Base-by-base conservation (phyloP, 2,113 vertebrate species). In the Larimichthys polyactis region DNA sequence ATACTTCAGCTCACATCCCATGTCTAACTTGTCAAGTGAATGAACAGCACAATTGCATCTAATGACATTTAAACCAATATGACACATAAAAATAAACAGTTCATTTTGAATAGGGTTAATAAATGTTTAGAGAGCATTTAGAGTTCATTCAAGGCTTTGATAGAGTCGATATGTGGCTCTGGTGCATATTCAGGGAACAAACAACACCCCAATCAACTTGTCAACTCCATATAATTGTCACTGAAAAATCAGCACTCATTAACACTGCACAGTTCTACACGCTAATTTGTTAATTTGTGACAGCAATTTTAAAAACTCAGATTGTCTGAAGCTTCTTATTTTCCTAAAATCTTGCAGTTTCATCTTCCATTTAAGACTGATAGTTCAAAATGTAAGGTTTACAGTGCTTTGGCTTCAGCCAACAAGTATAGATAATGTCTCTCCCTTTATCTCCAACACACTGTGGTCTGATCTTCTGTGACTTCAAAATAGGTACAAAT, bases 241-340 rank as follows among this genome's bases (percentile, higher is more conserved):
- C 81, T 79, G 74, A 80, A 82, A 88, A 82, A 83, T 87, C 72
- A 77, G 24, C 66, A 62, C 60, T 78, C 48, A 87, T 81, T 79
- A 78, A 54, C 79, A 64, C 59, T 36, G 62, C 36, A 60, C 43
- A 64, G 27, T 44, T 55, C 51, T 48, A 46, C 36, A 15, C 54
- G 79, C 22, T 77, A 65, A 78, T 78, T 85, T 85, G 66, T 82
- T 46, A 66, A 36, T 29, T 57, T 24, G 64, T 87, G 70, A 44
- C 51, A 70, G 24, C 48, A 51, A 11, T 59, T 54, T 73, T 60
- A 54, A 65, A 40, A 71, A 73, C 40, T 70, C 44, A n/a, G 29
- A 76, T 67, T 40, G 57, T 69, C 24, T 46, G 8, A 48, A 27
- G 36, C 60, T 5, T 54, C n/a, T n/a, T n/a, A n/a, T n/a, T 77